Conservation (phyloP, 2,888 invertebrate species). For the Acanthosepion pharaonis region DNA sequence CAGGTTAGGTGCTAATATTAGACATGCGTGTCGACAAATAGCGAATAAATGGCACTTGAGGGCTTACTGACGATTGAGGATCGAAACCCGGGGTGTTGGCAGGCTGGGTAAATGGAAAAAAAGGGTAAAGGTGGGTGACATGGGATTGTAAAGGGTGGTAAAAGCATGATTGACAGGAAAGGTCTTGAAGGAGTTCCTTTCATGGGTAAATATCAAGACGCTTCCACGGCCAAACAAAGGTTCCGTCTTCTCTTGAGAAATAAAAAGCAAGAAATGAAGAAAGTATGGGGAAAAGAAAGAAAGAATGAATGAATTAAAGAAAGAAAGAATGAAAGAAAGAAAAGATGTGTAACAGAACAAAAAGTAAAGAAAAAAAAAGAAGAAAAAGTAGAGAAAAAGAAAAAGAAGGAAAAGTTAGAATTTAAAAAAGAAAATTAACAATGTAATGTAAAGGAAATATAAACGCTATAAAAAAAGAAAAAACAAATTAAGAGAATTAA, state of each 20-base stretch:
- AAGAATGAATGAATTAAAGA: not conserved
- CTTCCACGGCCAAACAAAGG: not conserved
- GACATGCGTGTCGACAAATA: conserved; percentile 10
- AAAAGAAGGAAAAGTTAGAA: too few species aligned
- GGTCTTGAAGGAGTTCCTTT: not conserved
- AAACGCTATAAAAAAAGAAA: not conserved
- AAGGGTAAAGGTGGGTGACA: not conserved
- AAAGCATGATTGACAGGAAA: conserved; percentile 2
- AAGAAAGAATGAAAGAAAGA: not conserved
- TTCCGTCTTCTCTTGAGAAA: not conserved
- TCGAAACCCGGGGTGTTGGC: not conserved
- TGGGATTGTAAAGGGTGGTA: not conserved
- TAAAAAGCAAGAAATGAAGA: not conserved
- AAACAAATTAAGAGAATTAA: not conserved
- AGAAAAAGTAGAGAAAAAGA: not conserved
- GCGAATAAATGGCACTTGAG: conserved; percentile 10
- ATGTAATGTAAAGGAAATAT: too few species aligned
- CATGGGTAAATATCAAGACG: not conserved
- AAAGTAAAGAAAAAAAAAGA: not conserved
- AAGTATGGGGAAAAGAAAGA: not conserved
- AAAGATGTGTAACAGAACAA: not conserved
- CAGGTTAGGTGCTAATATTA: not conserved
- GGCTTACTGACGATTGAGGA: not conserved
- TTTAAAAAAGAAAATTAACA: too few species aligned
- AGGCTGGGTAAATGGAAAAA: not conserved